These are phyloP conservation scores for Pseudonaja textilis DNA, from an alignment of 2,113 vertebrate species.

Conservation along the genomic window DNA sequence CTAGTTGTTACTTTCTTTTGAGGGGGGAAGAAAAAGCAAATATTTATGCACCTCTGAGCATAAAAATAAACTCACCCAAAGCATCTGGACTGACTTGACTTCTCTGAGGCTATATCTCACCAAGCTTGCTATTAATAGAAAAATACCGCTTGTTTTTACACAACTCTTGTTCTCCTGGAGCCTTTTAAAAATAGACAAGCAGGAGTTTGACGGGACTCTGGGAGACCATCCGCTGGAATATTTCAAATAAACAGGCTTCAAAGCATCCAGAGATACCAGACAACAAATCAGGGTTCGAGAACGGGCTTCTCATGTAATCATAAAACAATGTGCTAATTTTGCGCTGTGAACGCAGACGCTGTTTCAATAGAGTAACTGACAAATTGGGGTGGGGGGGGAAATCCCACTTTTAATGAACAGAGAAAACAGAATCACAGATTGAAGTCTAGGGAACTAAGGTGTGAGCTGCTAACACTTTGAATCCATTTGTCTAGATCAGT, in stretches of 20 bases:
- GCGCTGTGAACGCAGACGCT: not conserved
- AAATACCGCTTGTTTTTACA: not conserved
- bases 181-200: not conserved
- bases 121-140: not conserved
- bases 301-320: not conserved
- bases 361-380: constrained; percentile 28
- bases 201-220: no score
- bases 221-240: not conserved
- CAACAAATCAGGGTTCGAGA: not conserved
- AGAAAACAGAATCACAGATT: constrained; percentile 23
- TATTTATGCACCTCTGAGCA: not conserved
- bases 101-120: not conserved
- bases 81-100: not conserved
- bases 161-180: not conserved
- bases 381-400: not conserved
- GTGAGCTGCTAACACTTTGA: constrained; percentile 28
- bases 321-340: not conserved
- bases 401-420: constrained; percentile 38
- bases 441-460: constrained; percentile 20
- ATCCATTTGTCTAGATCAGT: constrained; percentile 9
- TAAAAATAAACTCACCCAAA: not conserved
- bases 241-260: not conserved
- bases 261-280: not conserved
- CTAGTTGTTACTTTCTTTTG: not conserved
- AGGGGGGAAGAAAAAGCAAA: not conserved